Conservation (phyloP, 2,113 vertebrate species). For the Copsychus sechellarum region DNA sequence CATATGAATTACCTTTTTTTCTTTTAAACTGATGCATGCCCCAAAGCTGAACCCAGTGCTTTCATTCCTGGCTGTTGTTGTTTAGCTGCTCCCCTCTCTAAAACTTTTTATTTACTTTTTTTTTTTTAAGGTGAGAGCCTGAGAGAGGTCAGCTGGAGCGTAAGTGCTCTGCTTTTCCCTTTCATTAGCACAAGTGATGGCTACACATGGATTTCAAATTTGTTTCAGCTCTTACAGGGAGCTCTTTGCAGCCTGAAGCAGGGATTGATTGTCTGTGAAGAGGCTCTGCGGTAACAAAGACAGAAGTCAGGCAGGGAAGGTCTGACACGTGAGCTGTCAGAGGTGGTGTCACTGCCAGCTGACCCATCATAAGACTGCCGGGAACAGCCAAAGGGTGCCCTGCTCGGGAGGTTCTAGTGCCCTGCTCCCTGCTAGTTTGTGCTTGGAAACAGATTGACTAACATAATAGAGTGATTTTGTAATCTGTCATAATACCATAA, state of each 20-base stretch:
- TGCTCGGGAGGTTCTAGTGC: conserved; percentile 71
- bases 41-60: background rate
- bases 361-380: conserved; percentile 86
- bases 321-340: conserved; percentile 83
- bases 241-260: conserved; percentile 50
- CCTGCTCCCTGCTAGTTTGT: conserved; percentile 64
- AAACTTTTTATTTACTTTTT: background rate
- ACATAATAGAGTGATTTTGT: conserved; percentile 92
- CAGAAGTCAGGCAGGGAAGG: conserved; percentile 81
- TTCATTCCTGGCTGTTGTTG: conserved; percentile 46
- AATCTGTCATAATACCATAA: conserved; percentile 96
- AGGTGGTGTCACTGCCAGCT: conserved; percentile 88
- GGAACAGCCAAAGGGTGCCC: conserved; percentile 69
- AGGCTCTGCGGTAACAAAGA: conserved; percentile 68
- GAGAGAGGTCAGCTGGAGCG: conserved; percentile 72
- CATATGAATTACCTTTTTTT: background rate
- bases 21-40: background rate
- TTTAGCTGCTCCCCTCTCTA: background rate
- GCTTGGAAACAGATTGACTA: conserved; percentile 87
- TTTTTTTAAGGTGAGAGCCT: background rate
- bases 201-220: conserved; percentile 43
- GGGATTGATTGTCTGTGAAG: conserved; percentile 61
- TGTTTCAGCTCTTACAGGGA: conserved; percentile 32
- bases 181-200: conserved; percentile 64
- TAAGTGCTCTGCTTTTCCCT: conserved; percentile 68